phyloP scores from a whole-genome alignment of 2,888 invertebrate genomes.

The Bellardia bayeri region DNA sequence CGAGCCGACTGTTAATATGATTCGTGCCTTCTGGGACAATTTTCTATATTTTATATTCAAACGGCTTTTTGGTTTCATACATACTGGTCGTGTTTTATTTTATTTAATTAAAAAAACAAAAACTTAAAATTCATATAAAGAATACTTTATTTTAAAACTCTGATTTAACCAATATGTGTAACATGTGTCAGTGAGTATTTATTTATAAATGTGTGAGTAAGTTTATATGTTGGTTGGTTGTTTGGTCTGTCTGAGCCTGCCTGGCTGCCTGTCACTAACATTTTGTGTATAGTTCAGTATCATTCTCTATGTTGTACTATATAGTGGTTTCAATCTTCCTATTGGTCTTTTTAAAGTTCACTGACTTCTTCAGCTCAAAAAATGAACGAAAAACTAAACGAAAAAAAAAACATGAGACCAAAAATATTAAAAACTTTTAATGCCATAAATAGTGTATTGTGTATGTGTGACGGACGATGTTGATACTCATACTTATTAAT shows the following conservation, averaged over 20 bases:
- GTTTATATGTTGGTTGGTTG: slow-evolving; percentile 11
- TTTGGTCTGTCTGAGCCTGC: slow-evolving; percentile 53
- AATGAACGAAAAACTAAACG: slow-evolving; percentile 27
- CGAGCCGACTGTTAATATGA: too few species aligned
- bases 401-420: slow-evolving; percentile 22
- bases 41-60: too few species aligned
- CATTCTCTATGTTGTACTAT: slow-evolving; percentile 28
- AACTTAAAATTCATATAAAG: too few species aligned
- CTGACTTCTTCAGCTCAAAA: slow-evolving; percentile 46
- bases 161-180: slow-evolving; percentile 46
- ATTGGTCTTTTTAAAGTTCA: slow-evolving; percentile 67
- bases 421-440: slow-evolving; percentile 58
- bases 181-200: slow-evolving; percentile 50
- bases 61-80: too few species aligned
- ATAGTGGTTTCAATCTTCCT: slow-evolving; percentile 55
- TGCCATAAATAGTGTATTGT: slow-evolving; percentile 60
- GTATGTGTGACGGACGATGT: slow-evolving; percentile 56
- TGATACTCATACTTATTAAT: slow-evolving; percentile 68
- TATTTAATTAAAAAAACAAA: too few species aligned
- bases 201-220: slow-evolving; percentile 8
- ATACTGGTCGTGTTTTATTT: too few species aligned
- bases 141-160: not conserved
- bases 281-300: slow-evolving; percentile 48
- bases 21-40: too few species aligned
- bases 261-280: slow-evolving; percentile 69